Conservation (phyloP, 2,888 invertebrate genomes). For the Troglohyphantes excavatus region DNA sequence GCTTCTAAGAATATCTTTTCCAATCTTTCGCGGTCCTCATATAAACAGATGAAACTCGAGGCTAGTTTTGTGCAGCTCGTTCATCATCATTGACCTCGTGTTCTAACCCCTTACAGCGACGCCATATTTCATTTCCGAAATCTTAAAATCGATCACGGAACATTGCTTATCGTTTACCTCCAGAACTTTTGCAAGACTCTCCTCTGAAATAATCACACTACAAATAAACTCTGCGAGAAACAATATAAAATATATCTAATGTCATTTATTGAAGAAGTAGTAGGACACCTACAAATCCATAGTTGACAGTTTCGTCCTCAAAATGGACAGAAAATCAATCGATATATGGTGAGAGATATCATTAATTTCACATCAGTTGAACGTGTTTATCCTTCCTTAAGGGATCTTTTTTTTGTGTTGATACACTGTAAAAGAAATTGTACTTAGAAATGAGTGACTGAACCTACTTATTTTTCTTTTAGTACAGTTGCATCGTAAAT, state of each 20-base stretch:
- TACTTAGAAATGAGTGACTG: no score
- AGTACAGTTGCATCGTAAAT: no score
- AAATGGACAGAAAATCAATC: not conserved
- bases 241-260: not conserved
- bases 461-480: no score
- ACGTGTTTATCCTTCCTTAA: not conserved
- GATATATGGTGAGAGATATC: not conserved
- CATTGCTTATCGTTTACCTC: slow-evolving; percentile 14
- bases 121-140: slow-evolving; percentile 41
- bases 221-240: not conserved
- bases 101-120: slow-evolving; percentile 15
- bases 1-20: not conserved
- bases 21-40: not conserved
- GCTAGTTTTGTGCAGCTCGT: slow-evolving; percentile 19
- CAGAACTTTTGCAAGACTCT: not conserved
- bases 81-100: slow-evolving; percentile 55
- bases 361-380: not conserved
- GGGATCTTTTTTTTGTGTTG: no score
- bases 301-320: not conserved
- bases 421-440: no score
- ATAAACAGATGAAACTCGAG: slow-evolving; percentile 10
- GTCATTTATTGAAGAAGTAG: not conserved
- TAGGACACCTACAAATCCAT: not conserved
- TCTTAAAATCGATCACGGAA: slow-evolving; percentile 44
- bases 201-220: not conserved